Evolutionary conservation across 2,113 vertebrate genomes (phyloP), one percentile per base, ranked within the genome.

Genomic region (Sclerurus mexicanus): DNA sequence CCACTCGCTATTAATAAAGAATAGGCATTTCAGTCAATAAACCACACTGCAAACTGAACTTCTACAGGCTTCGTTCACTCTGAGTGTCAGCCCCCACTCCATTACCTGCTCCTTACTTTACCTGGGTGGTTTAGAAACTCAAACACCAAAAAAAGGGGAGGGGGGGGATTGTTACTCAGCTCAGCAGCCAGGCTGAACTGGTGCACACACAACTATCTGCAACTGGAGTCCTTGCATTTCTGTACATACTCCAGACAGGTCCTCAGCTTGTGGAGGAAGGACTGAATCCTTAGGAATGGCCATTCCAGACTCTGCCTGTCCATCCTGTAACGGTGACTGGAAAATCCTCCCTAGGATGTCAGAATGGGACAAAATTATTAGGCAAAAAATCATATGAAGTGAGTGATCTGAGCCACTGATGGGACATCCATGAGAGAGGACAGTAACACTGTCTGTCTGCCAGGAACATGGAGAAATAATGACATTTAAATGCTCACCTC

Each of bases 331-430:
- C 56, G 62, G 80, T 2, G 52, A 86, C 37, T 56, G 93, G 60
- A 87, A 90, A 28, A 78, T 93, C 94, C 89, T 64, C 89, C 93
- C 98, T 98, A 91, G 77, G 27, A 95, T 22, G 88, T 66, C 76
- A 90, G 35, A 96, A 95, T 3, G 19, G 66, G 90, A 93, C 40
- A 75, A 37, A 69, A 85, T 90, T 42, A 87, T 80, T 78, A 95
- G 53, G 28, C 25, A 75, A 86, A 83, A 79, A 39, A 46, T 37
- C 69, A 46, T 4, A 8, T 4, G 24, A 39, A 67, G 39, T 35
- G 60, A 93, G 35, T 20, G 69, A 73, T 81, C 19, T 60, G 89
- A 90, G 72, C 60, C 55, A 47, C 46, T 60, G 69, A 83, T 55
- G 64, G 72, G 86, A 23, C 72, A 89, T 33, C 56, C 74, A 42